Base-by-base conservation (phyloP, 2,797 vertebrate species). In the Vespertilio murinus region DNA sequence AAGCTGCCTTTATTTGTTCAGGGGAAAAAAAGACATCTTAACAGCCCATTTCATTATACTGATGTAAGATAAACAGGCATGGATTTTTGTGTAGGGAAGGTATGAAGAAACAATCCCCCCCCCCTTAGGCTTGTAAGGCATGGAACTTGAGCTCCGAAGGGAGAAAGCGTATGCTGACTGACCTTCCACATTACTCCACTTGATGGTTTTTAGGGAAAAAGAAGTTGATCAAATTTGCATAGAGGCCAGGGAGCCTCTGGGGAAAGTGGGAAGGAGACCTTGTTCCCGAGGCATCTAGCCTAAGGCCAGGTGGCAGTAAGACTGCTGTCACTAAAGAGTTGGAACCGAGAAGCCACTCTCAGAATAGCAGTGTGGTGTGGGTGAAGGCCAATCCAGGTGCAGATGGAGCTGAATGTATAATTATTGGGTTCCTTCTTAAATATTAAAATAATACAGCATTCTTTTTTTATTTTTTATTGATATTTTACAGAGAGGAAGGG, bases 1-100 rank as follows among this genome's bases (percentile, higher is more conserved):
- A 93, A 80, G 28, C 20, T 28, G 2, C 28, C n/a, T 79, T 90
- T 88, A 45, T 91, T 91, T 93, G 74, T 78, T 80, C 67, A 45
- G 42, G 42, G 42, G 42, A 42, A 42, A 42, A 42, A 42, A 42
- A 35, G 45, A 30, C 22, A 69, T 71, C 78, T 71, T 52, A 56
- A 56, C 64, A 30, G 47, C 38, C 18, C 35, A 74, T 88, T 90
- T 94, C 59, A 70, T 64, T 90, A 67, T 56, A 59, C 12, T 54
- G 77, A 88, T 12, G 4, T 49, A 82, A 73, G 54, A 54, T 82
- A 83, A 93, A 90, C 40, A 86, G 35, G 16, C 18, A 71, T 88
- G 0, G 4, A 38, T 70, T 95, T 92, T 92, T 95, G 20, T 75
- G 70, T 78, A 79, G 45, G n/a, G 61, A 79, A 59, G 38, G 11